A percentile compares a stretch with the other conserved stretches of the same genome.
Evolutionary conservation across 2,797 vertebrate genomes (phyloP).

Genomic region (Tympanoctomys barrerae): DNA sequence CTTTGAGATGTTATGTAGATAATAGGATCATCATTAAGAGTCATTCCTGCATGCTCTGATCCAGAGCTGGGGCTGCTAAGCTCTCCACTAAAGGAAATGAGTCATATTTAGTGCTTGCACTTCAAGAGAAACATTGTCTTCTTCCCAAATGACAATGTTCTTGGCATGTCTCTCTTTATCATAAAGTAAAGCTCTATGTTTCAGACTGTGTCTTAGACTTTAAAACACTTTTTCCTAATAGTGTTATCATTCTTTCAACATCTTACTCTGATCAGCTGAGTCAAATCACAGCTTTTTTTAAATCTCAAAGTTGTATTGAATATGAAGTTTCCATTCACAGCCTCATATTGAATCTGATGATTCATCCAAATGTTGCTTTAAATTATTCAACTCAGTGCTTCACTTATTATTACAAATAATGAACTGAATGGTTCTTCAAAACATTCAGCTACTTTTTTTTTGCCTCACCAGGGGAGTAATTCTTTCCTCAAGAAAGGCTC

Average conservation of each 20-base stretch:
- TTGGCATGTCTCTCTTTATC: background rate
- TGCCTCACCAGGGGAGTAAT: background rate
- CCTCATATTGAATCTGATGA: conserved; percentile 2
- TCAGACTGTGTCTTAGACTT: background rate
- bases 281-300: conserved; percentile 7
- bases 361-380: conserved; percentile 30
- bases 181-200: background rate
- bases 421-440: conserved; percentile 37
- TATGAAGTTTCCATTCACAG: background rate
- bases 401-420: conserved; percentile 60
- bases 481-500: background rate
- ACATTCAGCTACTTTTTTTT: conserved; percentile 8
- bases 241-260: background rate
- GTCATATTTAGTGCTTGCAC: background rate
- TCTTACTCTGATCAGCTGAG: background rate
- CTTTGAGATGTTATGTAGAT: background rate
- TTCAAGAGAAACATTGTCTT: background rate
- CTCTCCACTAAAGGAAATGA: background rate
- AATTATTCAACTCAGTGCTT: conserved; percentile 59
- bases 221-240: conserved; percentile 5
- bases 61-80: background rate
- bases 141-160: background rate
- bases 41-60: background rate
- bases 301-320: background rate
- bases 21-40: background rate